Conservation (phyloP, 2,797 vertebrate species). For the Myoxocephalus aenaeus region DNA sequence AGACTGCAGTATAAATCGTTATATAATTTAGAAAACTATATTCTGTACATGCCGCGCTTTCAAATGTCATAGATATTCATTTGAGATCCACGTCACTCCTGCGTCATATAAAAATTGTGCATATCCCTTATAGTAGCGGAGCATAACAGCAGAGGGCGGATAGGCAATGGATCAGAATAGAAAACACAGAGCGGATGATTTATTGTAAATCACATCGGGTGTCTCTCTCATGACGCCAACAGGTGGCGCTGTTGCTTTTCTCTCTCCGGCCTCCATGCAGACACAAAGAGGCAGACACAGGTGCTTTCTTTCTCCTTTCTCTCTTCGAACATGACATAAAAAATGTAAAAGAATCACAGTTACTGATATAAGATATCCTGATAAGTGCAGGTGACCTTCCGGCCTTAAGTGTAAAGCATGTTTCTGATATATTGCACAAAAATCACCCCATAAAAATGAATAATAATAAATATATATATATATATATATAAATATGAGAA, state of each 20-base stretch:
- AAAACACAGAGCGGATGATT: constrained; percentile 15
- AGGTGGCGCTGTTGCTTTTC: constrained; percentile 62
- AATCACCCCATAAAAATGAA: constrained; percentile 10
- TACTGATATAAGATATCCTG: neutral
- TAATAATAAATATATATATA: too few relatives aligned
- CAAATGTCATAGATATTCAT: constrained; percentile 38
- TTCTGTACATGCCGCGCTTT: constrained; percentile 40
- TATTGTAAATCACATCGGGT: neutral
- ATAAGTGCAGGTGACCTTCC: neutral
- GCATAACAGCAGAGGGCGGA: neutral
- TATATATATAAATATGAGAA: neutral
- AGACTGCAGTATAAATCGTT: constrained; percentile 40
- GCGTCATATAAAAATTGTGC: constrained; percentile 43
- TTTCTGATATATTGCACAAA: neutral
- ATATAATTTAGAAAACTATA: constrained; percentile 59
- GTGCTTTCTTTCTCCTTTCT: constrained; percentile 2
- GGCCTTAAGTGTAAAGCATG: neutral
- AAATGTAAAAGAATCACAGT: constrained; percentile 6
- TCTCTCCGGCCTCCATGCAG: constrained; percentile 16
- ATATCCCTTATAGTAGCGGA: constrained; percentile 4
- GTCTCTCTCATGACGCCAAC: constrained; percentile 35
- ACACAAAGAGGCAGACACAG: constrained; percentile 56
- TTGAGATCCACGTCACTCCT: neutral
- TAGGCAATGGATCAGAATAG: neutral
- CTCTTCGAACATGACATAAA: constrained; percentile 8